Percentiles rank a stretch among this genome's conserved stretches.
These are phyloP conservation scores for Apodemus sylvaticus DNA, from an alignment of 2,113 vertebrate species.

Conservation along the genomic window DNA sequence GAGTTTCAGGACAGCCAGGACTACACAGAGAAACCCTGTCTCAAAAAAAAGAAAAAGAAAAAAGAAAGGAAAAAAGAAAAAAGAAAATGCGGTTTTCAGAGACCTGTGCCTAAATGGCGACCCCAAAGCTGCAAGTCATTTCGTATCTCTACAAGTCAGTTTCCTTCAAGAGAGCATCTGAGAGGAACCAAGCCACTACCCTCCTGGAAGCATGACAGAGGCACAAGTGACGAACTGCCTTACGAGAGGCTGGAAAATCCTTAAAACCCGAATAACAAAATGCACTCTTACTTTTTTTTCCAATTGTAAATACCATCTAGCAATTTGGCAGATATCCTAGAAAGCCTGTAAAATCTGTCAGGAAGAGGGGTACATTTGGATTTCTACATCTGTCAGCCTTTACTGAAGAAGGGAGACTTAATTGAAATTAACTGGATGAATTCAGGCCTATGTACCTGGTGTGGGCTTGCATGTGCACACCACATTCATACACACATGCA, in stretches of 20 bases:
- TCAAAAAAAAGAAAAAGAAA: too few relatives aligned
- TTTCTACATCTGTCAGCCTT: constrained; percentile 22
- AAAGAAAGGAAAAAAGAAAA: too few relatives aligned
- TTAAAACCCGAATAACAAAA: constrained; percentile 60
- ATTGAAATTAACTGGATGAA: constrained; percentile 5
- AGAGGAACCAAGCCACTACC: not conserved
- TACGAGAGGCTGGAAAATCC: constrained; percentile 49
- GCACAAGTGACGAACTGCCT: not conserved
- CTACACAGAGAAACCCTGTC: too few relatives aligned
- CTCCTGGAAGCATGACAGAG: not conserved
- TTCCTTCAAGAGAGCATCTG: not conserved
- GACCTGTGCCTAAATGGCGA: not conserved
- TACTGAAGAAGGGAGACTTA: not conserved
- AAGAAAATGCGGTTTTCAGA: not conserved
- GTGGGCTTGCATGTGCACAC: rapidly evolving
- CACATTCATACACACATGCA: rapidly evolving
- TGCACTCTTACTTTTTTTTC: not conserved
- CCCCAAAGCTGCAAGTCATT: not conserved
- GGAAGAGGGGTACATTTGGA: constrained; percentile 29
- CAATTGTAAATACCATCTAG: constrained; percentile 64
- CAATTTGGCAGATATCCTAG: constrained; percentile 63
- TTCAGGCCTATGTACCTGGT: not conserved
- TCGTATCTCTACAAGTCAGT: not conserved
- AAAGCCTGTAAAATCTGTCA: constrained; percentile 46
- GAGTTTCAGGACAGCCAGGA: too few relatives aligned